phyloP scores from a whole-genome alignment of 1,140 invertebrate species.

The Centruroides sculpturatus region DNA sequence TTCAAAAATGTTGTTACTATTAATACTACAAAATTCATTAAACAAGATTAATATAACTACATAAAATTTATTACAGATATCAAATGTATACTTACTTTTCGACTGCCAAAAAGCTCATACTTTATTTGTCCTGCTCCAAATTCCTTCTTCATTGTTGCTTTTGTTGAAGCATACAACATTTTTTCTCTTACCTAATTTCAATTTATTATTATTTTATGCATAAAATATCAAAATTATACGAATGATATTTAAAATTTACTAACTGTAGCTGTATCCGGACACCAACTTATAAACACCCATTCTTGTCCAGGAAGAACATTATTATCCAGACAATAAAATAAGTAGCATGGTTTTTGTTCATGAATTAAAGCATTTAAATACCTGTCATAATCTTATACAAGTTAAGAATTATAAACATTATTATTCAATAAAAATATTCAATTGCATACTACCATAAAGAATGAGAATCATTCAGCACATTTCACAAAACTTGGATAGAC shows the following conservation, averaged over 20 bases:
- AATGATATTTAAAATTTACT: constrained; percentile 8
- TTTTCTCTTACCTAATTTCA: constrained; percentile 56
- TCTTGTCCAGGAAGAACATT: constrained; percentile 62
- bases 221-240: constrained; percentile 18
- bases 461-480: too few relatives aligned
- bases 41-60: too few relatives aligned
- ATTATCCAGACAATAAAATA: constrained; percentile 75
- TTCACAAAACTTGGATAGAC: too few relatives aligned
- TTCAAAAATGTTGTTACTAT: too few relatives aligned
- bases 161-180: constrained; percentile 98
- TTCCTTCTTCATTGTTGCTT: constrained; percentile 91
- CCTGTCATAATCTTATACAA: constrained; percentile 41
- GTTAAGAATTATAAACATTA: not conserved
- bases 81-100: too few relatives aligned
- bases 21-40: too few relatives aligned
- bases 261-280: constrained; percentile 68
- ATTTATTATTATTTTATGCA: not conserved
- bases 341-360: constrained; percentile 80
- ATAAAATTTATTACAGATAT: too few relatives aligned
- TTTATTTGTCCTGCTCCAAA: constrained; percentile 71
- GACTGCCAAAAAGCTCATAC: constrained; percentile 77
- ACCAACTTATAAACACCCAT: constrained; percentile 92
- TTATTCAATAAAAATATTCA: not conserved
- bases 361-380: constrained; percentile 58
- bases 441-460: too few relatives aligned